Base-by-base conservation (phyloP, 1,140 invertebrate species). In the Chironomus tepperi region DNA sequence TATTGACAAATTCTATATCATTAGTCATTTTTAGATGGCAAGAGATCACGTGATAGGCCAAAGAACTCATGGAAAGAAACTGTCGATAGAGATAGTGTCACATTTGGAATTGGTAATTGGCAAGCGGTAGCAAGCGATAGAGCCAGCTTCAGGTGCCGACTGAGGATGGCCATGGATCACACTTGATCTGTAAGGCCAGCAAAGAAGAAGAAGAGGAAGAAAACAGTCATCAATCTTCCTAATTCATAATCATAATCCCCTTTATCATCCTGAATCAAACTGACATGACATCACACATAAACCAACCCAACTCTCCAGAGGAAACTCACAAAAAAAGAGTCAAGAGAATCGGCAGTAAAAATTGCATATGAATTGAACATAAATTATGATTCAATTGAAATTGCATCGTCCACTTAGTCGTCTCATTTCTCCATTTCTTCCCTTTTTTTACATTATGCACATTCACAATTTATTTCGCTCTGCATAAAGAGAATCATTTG, bases 301-400 rank as follows among this genome's bases (percentile, higher is more conserved):
- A 21, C 65, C n/a, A 70, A 1, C 1, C 18, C 16, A 21, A 70
- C 65, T 34, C 24, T 34, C 24, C 24, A 34, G 24, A 34, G 24
- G 5, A 34, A 34, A 34, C 24, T 34, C 24, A 34, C 9, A 47
- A 47, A 57, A 57, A 21, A 70, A 19, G 65, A 18, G n/a, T 16
- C 3, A 16, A 16, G 18, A 19, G 16, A 21, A 18, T 18, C n/a
- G 9, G 19, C 6, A 70, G 18, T 19, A 70, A 70, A 70, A 70
- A 70, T 34, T 21, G 19, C 65, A 70, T 70, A 70, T 19, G 24
- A 70, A 18, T 70, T 15, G 10, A 19, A 70, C 65, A 70, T 70
- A 70, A 70, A 19, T 70, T 70, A 70, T 70, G 65, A 70, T 70
- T 70, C 65, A 70, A 70, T 70, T 70, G 65, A 21, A 70, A 70